A percentile compares a stretch with the other conserved stretches of the same genome.
Conservation (phyloP, 2,797 vertebrate species). For the Chelonia mydas region DNA sequence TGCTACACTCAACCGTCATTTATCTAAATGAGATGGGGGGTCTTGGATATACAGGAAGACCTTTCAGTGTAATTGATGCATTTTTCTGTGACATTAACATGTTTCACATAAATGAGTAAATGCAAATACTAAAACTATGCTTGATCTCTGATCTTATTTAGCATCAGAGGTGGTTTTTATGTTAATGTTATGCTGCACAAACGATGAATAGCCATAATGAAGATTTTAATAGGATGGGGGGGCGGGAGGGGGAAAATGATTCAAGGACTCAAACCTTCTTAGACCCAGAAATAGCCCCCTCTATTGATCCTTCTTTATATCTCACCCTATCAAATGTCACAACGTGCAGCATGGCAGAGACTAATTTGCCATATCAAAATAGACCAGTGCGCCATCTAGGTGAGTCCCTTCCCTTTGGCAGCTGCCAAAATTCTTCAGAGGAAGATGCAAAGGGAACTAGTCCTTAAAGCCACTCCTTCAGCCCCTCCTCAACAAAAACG, state of each 20-base stretch:
- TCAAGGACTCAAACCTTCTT: not conserved
- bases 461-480: not conserved
- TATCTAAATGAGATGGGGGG: not conserved
- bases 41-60: rapidly evolving
- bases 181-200: not conserved
- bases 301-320: not conserved
- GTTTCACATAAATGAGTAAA: not conserved
- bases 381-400: not conserved
- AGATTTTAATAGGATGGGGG: not conserved
- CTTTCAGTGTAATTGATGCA: not conserved
- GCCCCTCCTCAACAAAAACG: not conserved
- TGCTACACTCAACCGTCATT: not conserved
- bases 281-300: not conserved
- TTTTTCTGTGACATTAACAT: not conserved
- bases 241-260: not conserved
- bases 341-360: rapidly evolving
- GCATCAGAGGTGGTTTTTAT: not conserved
- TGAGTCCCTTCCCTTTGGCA: rapidly evolving
- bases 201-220: not conserved
- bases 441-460: not conserved
- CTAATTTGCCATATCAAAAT: not conserved
- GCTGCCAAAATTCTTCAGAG: not conserved
- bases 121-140: not conserved
- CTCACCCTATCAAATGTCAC: not conserved
- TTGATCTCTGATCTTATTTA: not conserved